Evolutionary conservation across 2,797 vertebrate species (phyloP), one percentile per base, ranked within the genome.

Genomic region (Helicolenus hilgendorfi): DNA sequence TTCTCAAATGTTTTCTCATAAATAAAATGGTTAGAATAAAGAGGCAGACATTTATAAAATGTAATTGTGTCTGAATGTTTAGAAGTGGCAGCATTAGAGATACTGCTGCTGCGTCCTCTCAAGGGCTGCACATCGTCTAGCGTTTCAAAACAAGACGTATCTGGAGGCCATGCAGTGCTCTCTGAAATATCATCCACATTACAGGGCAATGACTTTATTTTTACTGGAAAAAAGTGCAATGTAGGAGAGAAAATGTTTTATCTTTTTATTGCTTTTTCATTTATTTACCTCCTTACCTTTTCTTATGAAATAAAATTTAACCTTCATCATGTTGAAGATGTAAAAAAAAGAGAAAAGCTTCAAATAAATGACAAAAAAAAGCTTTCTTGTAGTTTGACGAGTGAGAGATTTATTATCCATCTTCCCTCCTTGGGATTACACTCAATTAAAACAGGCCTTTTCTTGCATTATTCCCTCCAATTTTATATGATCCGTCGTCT

Each of bases 41-140:
- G 35, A 69, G 63, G 64, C 14, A 22, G 45, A 85, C 86, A 83
- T 84, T 92, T 92, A 91, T 90, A 80, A 88, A 81, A 58, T 75
- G 55, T 85, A 89, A 94, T 92, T 87, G 86, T 81, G 60, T 83
- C 63, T 87, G 78, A 84, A 62, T 86, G 62, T 85, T 87, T 56
- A 62, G 20, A 81, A 84, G 60, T 63, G 24, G 74, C 49, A 31
- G 56, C 29, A 59, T 74, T 64, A 35, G 29, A 89, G 64, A 76
- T 77, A 22, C 29, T 62, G 26, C 60, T 85, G 76, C 77, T 70
- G 78, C 67, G 72, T 73, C 56, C 65, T 83, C 83, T 84, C 27
- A 36, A 62, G 72, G 45, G 10, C 63, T 77, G 69, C 58, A 24
- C 33, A 56, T 11, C 22, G 22, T 77, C 55, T 35, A 31, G 41